Evolutionary conservation across 2,113 vertebrate genomes (phyloP).

Genomic region (Equus przewalskii): DNA sequence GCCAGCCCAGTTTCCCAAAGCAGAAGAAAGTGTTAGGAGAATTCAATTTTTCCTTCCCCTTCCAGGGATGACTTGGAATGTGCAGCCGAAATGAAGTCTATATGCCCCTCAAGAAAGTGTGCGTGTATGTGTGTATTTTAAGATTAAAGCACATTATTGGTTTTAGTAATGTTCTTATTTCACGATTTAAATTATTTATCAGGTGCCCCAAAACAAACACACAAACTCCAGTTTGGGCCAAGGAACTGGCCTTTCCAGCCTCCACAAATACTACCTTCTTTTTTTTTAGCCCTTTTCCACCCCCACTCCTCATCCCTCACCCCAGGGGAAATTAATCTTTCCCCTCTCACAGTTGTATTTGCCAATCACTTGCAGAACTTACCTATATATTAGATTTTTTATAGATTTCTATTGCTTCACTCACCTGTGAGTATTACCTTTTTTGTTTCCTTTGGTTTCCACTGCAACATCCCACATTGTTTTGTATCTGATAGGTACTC

Average conservation of each 20-base stretch:
- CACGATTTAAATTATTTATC: slow-evolving; percentile 50
- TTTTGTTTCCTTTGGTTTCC: too few relatives aligned
- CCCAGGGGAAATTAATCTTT: background rate
- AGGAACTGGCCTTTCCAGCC: background rate
- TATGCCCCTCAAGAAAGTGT: background rate
- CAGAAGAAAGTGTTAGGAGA: background rate
- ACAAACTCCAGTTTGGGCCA: background rate
- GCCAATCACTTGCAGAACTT: background rate
- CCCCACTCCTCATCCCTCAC: background rate
- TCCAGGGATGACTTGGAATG: background rate
- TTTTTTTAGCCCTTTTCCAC: background rate
- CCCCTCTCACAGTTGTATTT: background rate
- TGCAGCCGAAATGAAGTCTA: background rate
- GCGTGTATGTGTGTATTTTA: background rate
- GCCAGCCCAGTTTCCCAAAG: background rate
- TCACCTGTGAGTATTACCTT: background rate
- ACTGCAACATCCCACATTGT: background rate
- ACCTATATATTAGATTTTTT: background rate
- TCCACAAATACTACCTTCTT: background rate
- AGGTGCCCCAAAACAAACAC: background rate
- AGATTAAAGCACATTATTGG: background rate
- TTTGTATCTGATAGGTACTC: background rate
- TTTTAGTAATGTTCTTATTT: slow-evolving; percentile 14
- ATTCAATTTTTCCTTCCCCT: background rate
- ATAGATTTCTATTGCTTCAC: background rate